Evolutionary conservation across 2,113 vertebrate genomes (phyloP).

Genomic region (Oreochromis niloticus): DNA sequence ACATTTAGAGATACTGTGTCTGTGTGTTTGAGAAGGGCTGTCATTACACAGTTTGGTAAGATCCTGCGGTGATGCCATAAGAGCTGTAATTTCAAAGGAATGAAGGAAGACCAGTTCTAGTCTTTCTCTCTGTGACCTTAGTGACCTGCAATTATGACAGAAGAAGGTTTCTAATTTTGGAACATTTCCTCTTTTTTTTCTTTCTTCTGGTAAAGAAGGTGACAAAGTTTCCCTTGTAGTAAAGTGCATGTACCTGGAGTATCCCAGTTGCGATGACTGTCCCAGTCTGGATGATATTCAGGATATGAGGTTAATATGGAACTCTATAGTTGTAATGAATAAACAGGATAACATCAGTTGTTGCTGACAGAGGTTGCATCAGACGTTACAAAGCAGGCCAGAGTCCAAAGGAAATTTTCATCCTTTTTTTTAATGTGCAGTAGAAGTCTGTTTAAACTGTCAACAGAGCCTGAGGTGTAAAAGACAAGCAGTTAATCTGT

Average conservation of each 20-base stretch:
- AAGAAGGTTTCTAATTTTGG: not conserved
- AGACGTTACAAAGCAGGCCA: not conserved
- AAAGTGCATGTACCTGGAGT: not conserved
- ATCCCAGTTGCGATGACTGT: not conserved
- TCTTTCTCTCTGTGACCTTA: not conserved
- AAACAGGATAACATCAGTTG: not conserved
- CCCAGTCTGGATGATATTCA: not conserved
- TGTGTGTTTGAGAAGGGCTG: slow-evolving; percentile 6
- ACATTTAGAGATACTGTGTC: not conserved
- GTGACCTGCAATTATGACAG: not conserved
- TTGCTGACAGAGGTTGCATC: not conserved
- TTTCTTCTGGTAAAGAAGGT: not conserved
- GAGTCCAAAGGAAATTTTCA: not conserved
- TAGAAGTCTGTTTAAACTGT: not conserved
- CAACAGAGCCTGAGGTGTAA: not conserved
- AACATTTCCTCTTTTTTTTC: not conserved
- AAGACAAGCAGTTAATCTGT: not conserved
- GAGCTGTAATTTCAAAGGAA: slow-evolving; percentile 52
- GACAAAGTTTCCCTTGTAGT: not conserved
- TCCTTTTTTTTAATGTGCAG: not conserved
- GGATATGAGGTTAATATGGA: not conserved
- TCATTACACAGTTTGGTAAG: slow-evolving; percentile 40
- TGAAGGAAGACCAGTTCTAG: not conserved
- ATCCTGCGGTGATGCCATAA: slow-evolving; percentile 6
- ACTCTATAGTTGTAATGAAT: not conserved